Conservation (phyloP, 2,888 invertebrate genomes). For the Cepaea hortensis region DNA sequence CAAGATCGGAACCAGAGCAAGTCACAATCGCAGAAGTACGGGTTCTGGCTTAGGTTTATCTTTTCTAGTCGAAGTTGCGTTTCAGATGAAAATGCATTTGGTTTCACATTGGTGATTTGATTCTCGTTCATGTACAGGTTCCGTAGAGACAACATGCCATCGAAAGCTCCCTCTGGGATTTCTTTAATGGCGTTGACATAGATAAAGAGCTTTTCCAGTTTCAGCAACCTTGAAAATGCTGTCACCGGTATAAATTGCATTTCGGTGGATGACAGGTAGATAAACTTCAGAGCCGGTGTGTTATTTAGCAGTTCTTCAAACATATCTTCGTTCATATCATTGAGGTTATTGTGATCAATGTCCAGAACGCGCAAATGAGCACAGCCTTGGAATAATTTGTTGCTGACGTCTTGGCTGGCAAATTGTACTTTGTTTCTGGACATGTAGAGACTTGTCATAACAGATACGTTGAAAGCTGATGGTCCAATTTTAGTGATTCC, state of each 20-base stretch:
- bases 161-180: constrained; percentile 46
- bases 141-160: constrained; percentile 14
- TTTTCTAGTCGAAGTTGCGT: constrained; percentile 60
- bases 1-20: constrained; percentile 63
- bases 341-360: constrained; percentile 36
- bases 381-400: constrained; percentile 27
- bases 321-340: background rate
- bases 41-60: constrained; percentile 80
- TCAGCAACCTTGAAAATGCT: constrained; percentile 15
- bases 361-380: background rate
- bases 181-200: constrained; percentile 34
- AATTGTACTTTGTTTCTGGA: constrained; percentile 32
- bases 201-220: constrained; percentile 11
- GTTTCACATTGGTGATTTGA: constrained; percentile 43
- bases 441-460: constrained; percentile 30
- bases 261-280: constrained; percentile 21
- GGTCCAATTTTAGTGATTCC: constrained; percentile 19
- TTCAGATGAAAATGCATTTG: constrained; percentile 43
- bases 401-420: background rate
- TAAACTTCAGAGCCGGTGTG: constrained; percentile 20
- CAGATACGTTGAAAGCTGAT: constrained; percentile 17
- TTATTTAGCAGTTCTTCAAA: constrained; percentile 25
- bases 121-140: constrained; percentile 42
- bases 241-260: constrained; percentile 13
- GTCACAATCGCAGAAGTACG: constrained; percentile 81